These are phyloP conservation scores for Dryobotodes eremita DNA, from an alignment of 2,888 invertebrate genomes.

Conservation along the genomic window DNA sequence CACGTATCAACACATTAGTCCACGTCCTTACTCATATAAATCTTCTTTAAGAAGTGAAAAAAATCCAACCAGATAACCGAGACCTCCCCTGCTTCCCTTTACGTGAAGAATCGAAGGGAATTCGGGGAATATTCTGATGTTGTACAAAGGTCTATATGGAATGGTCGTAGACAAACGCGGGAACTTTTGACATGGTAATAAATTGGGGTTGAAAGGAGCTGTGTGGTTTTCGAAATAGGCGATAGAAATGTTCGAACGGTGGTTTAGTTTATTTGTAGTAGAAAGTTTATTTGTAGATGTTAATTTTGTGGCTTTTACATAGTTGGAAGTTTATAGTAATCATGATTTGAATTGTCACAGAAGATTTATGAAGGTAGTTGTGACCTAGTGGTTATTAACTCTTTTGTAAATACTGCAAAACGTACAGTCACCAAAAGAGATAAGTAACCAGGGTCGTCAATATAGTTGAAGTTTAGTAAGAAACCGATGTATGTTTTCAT, in stretches of 20 bases:
- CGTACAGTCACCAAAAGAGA: no score
- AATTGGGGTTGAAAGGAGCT: conserved; percentile 44
- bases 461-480: no score
- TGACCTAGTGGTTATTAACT: no score
- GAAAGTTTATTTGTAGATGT: neutral
- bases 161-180: conserved; percentile 37
- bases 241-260: conserved; percentile 13
- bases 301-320: neutral
- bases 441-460: no score
- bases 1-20: conserved; percentile 69
- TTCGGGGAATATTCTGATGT: conserved; percentile 10
- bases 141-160: conserved; percentile 29
- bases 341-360: no score
- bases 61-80: conserved; percentile 49
- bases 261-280: neutral
- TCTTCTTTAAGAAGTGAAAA: conserved; percentile 65
- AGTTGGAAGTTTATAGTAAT: neutral
- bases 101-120: neutral
- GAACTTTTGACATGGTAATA: conserved; percentile 54
- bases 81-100: conserved; percentile 38
- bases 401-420: no score
- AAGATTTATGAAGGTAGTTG: no score
- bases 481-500: no score
- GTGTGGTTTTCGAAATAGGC: conserved; percentile 29
- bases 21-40: conserved; percentile 67